Base-by-base conservation (phyloP, 2,888 invertebrate species). In the Acanthacorydalis orientalis region DNA sequence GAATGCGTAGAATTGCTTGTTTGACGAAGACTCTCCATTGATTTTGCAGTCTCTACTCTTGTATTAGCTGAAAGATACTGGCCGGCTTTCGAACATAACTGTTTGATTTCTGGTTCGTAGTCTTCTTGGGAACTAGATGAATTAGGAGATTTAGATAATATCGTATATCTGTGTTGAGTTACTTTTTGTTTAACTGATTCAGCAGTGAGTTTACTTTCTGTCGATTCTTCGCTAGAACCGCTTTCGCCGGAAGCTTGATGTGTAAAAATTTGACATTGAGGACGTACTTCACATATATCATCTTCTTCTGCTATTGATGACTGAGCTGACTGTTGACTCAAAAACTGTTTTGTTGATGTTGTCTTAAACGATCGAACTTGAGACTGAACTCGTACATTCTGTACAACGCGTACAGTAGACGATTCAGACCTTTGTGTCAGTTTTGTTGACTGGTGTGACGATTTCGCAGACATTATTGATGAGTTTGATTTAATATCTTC, bases 41-140 rank as follows among this genome's bases (percentile, higher is more conserved):
- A 81, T 49, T 77, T 72, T 44, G 79, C 75, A 1, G 75, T 71
- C 59, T 77, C 75, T 7, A 73, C 74, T 50, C 74, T 64, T 49
- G 57, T 52, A 4, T 34, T 31, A 1, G 75, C 73, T 8, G 68
- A 70, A 49, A 77, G 60, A 56, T 71, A 75, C 52, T 75, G 74
- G 14, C 72, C 72, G 51, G 67, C 66, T 34, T 72, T 62, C 6
- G 39, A 54, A 9, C 31, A 46, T 46, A 47, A 57, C 50, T 58
- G 59, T 53, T 75, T 74, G 33, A 72, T 65, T 55, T 79, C 78
- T 34, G 75, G 74, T 50, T 74, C 74, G 55, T 73, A 74, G 55
- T 81, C 80, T 59, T 81, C 80, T 59, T 80, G 80, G 51, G 79
- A 79, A 31, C 80, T 80, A 57, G 80, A 80, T 1, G 80, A 80